phyloP scores from a whole-genome alignment of 2,113 vertebrate genomes.

The Cavia porcellus region DNA sequence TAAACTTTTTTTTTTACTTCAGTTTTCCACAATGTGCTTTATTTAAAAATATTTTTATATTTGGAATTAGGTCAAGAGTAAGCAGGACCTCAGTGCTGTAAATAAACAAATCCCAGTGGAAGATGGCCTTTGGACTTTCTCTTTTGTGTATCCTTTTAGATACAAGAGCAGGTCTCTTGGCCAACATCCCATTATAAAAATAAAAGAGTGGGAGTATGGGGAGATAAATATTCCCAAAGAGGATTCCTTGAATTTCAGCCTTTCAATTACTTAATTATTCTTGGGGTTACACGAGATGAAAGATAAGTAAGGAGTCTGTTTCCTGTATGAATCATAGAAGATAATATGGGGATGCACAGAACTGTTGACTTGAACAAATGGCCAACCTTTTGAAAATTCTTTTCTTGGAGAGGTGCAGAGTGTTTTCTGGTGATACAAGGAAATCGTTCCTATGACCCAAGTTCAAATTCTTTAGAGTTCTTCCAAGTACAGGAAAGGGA shows the following conservation, averaged over 20 bases:
- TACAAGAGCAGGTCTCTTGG: conserved; percentile 61
- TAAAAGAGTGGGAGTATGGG: not conserved
- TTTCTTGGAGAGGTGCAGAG: not conserved
- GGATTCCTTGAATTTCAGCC: conserved; percentile 56
- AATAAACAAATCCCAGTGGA: conserved; percentile 65
- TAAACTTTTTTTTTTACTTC: conserved; percentile 51
- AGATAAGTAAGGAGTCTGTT: conserved; percentile 60
- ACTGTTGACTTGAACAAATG: conserved; percentile 18
- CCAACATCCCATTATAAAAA: conserved; percentile 36
- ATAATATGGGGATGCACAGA: not conserved
- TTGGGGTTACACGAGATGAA: conserved; percentile 63
- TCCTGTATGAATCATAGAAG: conserved; percentile 57
- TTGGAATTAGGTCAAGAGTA: conserved; percentile 67
- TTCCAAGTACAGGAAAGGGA: not conserved
- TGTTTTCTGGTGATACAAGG: not conserved
- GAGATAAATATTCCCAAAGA: conserved; percentile 57
- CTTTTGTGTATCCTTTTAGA: conserved; percentile 72
- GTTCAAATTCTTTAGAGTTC: not conserved
- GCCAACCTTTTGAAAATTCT: not conserved
- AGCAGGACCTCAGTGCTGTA: not conserved
- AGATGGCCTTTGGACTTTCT: conserved; percentile 70
- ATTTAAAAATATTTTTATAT: conserved; percentile 65
- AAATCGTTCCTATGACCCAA: conserved; percentile 32
- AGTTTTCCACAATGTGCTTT: conserved; percentile 30
- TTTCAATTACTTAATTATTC: conserved; percentile 67